These are phyloP conservation scores for Chloebia gouldiae DNA, from an alignment of 2,113 vertebrate genomes.

Conservation along the genomic window DNA sequence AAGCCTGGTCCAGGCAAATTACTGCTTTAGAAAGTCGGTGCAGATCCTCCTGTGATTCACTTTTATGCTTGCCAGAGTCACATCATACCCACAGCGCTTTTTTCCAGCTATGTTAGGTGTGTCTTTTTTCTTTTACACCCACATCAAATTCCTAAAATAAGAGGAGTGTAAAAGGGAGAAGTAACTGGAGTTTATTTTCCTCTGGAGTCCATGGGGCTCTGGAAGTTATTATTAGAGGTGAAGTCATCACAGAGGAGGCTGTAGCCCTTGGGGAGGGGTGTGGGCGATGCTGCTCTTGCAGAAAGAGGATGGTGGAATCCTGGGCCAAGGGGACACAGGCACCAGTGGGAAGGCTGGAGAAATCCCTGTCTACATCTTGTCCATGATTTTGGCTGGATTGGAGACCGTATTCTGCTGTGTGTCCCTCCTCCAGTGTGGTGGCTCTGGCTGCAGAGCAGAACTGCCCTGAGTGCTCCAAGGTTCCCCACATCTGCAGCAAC, in stretches of 20 bases:
- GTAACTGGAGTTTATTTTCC: slow-evolving; percentile 44
- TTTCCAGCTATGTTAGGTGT: slow-evolving; percentile 47
- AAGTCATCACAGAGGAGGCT: slow-evolving; percentile 32
- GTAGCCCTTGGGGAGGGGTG: neutral
- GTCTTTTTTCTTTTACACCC: slow-evolving; percentile 41
- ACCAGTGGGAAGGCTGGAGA: neutral
- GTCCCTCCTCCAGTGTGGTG: neutral
- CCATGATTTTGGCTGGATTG: fast-evolving
- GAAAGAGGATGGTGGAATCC: neutral
- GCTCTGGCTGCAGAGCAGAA: neutral
- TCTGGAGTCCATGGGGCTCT: neutral
- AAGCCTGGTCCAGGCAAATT: slow-evolving; percentile 40
- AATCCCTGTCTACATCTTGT: neutral
- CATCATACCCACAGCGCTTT: slow-evolving; percentile 9
- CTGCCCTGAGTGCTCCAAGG: neutral
- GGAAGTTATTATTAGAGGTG: slow-evolving; percentile 45
- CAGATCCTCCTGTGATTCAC: slow-evolving; percentile 29
- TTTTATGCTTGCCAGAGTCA: neutral
- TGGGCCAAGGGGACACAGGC: neutral
- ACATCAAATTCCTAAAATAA: slow-evolving; percentile 60
- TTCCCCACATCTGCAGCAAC: neutral
- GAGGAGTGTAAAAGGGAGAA: slow-evolving; percentile 27
- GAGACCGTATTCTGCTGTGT: fast-evolving
- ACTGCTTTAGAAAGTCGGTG: neutral
- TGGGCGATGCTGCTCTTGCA: neutral